Conservation (phyloP, 1,140 invertebrate species). For the Habropoda laboriosa region DNA sequence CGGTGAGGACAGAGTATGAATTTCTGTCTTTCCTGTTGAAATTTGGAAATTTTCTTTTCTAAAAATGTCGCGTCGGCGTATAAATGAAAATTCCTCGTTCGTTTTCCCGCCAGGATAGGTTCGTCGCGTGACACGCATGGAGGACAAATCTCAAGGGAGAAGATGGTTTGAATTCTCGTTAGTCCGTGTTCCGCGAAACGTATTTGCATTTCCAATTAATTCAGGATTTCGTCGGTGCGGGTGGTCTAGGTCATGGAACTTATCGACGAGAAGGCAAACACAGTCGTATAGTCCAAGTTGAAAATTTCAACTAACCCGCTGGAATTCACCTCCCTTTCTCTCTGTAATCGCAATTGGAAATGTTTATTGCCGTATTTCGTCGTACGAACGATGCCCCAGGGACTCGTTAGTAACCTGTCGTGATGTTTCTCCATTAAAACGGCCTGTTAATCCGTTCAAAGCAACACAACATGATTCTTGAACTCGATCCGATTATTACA, state of each 20-base stretch:
- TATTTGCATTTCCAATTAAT: conserved; percentile 32
- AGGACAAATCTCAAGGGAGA: background rate
- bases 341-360: conserved; percentile 55
- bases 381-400: conserved; percentile 34
- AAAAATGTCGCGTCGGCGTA: too few species aligned
- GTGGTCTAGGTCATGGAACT: background rate
- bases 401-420: conserved; percentile 50
- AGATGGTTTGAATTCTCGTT: background rate
- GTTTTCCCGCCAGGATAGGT: too few species aligned
- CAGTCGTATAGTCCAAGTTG: background rate
- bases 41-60: too few species aligned
- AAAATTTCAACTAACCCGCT: background rate
- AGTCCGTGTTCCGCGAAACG: background rate
- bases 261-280: background rate
- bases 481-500: conserved; percentile 34
- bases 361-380: conserved; percentile 58
- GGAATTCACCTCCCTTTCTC: conserved; percentile 30
- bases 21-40: too few species aligned
- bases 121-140: too few species aligned
- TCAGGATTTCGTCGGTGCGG: background rate
- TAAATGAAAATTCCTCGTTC: too few species aligned
- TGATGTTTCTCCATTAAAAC: conserved; percentile 47
- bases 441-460: conserved; percentile 50
- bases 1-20: too few species aligned
- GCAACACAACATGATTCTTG: conserved; percentile 22